Base-by-base conservation (phyloP, 2,797 vertebrate species). In the Girardinus metallicus region DNA sequence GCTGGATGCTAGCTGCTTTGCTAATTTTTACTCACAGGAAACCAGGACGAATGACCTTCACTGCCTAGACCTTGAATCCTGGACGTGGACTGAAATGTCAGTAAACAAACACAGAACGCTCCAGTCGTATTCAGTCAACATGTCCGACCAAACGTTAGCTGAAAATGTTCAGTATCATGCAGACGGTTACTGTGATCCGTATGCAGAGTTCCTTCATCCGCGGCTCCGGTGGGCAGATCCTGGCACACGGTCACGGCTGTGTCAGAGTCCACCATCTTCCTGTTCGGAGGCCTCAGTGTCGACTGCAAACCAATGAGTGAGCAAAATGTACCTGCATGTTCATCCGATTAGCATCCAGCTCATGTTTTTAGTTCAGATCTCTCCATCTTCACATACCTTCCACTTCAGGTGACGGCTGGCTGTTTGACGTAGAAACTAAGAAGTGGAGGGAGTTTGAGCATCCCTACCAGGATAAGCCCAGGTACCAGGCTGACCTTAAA, bases 241-340 rank as follows among this genome's bases (percentile, higher is more conserved):
- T 99, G 98, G 98, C 98, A 99, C 85, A 97, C 97, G 0, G 85
- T 99, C 86, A 99, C 98, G 23, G 92, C 98, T 0, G 93, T 97
- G 77, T 96, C 97, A 62, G 96, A 98, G 43, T 95, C 89, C 82
- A 92, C 94, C 55, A 92, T 99, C 77, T 99, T 99, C 85, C 92
- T 99, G 62, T 99, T 98, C 89, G 98, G 98, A 82, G 98, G 98
- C 73, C 94, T 99, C 83, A 98, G 97, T 83, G 95, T 96, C 53
- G 97, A 99, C 85, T 97, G 97, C 91, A 96, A 96, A 92, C 97
- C 98, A 74, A 93, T 99, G 95, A 98, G 98, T 99, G 91, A 96
- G 97, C 80, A 78, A 60, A 60, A 77, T 31, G 0, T 0, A 46
- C 18, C 36, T 2, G 26, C 41, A 21, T 53, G 0, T 77, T 47